These are phyloP conservation scores for Rotaria macrura DNA, from an alignment of 2,888 invertebrate species.

Conservation along the genomic window DNA sequence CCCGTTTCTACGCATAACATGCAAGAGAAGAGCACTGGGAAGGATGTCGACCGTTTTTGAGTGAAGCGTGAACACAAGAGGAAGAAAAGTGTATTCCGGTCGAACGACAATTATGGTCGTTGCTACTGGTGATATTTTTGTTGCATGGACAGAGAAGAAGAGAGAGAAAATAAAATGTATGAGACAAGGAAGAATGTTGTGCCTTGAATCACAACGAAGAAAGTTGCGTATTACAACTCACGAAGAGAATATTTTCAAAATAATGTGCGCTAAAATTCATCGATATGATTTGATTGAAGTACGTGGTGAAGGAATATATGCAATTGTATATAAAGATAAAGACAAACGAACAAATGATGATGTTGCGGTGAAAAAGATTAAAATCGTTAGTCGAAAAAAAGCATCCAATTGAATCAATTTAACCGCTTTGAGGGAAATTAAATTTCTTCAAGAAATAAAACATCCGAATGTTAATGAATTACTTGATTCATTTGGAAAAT, in stretches of 20 bases:
- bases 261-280: conserved; percentile 2
- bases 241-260: background rate
- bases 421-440: conserved; percentile 92
- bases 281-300: conserved; percentile 28
- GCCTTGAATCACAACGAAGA: no score
- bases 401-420: conserved; percentile 97
- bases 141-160: no score
- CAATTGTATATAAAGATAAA: conserved; percentile 91
- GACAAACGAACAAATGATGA: conserved; percentile 70
- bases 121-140: no score
- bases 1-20: no score
- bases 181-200: no score
- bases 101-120: no score
- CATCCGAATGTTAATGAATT: conserved; percentile 85
- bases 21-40: no score
- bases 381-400: conserved; percentile 73
- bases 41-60: no score
- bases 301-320: conserved; percentile 61
- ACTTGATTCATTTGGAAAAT: conserved; percentile 80
- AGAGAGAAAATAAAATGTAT: no score
- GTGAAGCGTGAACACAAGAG: no score
- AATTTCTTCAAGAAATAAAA: conserved; percentile 82
- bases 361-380: conserved; percentile 96
- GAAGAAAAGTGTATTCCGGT: no score
- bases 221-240: no score